Conservation (phyloP, 2,797 vertebrate species). For the Enteromius paludinosus region DNA sequence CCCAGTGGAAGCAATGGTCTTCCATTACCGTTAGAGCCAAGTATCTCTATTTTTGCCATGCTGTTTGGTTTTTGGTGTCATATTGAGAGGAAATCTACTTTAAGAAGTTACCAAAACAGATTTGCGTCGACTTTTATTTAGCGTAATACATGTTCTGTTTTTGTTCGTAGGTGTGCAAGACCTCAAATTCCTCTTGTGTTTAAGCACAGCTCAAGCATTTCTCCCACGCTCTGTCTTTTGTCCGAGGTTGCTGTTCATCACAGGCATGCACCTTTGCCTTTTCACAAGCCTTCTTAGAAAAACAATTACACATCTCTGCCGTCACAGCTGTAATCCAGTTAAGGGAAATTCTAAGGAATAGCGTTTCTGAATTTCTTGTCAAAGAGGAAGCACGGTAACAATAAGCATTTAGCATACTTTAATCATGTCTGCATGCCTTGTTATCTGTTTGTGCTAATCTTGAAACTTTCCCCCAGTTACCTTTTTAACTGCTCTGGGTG, state of each 20-base stretch:
- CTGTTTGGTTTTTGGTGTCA: conserved; percentile 35
- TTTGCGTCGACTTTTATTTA: not conserved
- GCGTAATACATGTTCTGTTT: not conserved
- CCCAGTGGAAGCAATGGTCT: not conserved
- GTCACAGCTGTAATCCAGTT: conserved; percentile 47
- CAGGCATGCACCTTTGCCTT: conserved; percentile 74
- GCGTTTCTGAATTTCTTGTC: conserved; percentile 9
- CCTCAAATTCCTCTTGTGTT: conserved; percentile 80
- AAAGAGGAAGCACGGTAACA: conserved; percentile 1
- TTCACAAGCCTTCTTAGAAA: conserved; percentile 58
- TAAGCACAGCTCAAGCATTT: conserved; percentile 75
- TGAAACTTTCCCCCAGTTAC: not conserved
- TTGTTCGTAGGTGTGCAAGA: conserved; percentile 70
- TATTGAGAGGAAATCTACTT: conserved; percentile 27
- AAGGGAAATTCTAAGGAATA: conserved; percentile 30
- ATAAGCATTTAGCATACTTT: conserved; percentile 21
- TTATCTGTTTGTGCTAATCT: conserved; percentile 43
- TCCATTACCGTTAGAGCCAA: not conserved
- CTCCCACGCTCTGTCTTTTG: conserved; percentile 69
- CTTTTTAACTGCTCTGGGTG: not conserved
- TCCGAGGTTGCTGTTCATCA: conserved; percentile 55
- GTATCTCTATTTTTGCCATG: conserved; percentile 24
- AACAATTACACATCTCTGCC: conserved; percentile 60
- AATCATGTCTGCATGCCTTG: conserved; percentile 4
- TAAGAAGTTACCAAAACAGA: conserved; percentile 11